Base-by-base conservation (phyloP, 1,140 invertebrate species). In the Drosophila pachea region DNA sequence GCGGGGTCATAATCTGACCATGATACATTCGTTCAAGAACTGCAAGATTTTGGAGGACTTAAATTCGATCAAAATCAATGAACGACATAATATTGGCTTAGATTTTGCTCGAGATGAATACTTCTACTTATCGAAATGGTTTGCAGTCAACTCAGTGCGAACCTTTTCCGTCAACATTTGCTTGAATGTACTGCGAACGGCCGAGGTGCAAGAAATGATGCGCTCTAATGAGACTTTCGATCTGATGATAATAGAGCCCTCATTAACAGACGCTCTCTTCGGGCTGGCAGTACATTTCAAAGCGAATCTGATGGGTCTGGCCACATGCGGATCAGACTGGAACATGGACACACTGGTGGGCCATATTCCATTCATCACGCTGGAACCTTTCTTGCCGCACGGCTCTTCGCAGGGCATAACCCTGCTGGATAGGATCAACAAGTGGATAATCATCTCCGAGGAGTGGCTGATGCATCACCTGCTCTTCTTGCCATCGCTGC, bases 381-480 rank as follows among this genome's bases (percentile, higher is more conserved):
- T 55, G 4, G 81, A 86, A 8, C 76, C 81, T 0, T 7, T 78
- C 0, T 2, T 64, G 43, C 64, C 67, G 0, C 2, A 31, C 0
- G 22, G 43, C 0, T 22, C 16, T 7, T 60, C 22, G 12, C 5
- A 22, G 0, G 48, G 47, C 4, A 2, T 5, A 0, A 52, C 42
- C 2, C 7, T 81, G 4, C 36, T 83, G n/a, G 74, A 74, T 22
- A 73, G 67, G 4, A 16, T 86, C 0, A 45, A 77, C 7, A 76
- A 69, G 9, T 78, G 77, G 74, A 56, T 61, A 2, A 40, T 67
- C 8, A 68, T 71, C 6, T 49, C 62, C 6, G 82, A 86, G 43
- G 81, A 86, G 53, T 86, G 81, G 81, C 31, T 86, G 29, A n/a
- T 86, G 4, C 16, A 74, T 4, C 40, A 72, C 0, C 14, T 86